Base-by-base conservation (phyloP, 2,113 vertebrate species). In the Passer montanus region DNA sequence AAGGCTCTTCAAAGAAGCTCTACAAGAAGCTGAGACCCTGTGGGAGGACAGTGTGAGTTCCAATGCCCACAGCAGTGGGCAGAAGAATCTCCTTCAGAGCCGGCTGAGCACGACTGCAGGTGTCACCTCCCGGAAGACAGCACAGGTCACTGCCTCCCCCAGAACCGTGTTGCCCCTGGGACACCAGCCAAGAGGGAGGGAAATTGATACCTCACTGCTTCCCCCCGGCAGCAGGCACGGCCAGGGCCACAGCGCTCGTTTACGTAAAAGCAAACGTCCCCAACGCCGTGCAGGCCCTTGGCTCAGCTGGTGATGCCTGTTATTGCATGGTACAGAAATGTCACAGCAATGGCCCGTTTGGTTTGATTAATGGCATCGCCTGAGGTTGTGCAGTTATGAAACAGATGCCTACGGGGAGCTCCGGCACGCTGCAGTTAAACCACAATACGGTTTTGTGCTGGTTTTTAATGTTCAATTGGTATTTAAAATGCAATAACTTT, bases 401-500 rank as follows among this genome's bases (percentile, higher is more conserved):
- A 95, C 93, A 97, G 86, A 93, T 94, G 95, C 94, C 95, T 86
- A 92, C 16, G 0, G 96, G 96, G 96, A 96, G 90, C 94, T 94
- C 85, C 58, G 13, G 93, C 93, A 75, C 6, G 22, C 95, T 96
- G 95, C 93, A 94, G 96, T 96, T 97, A 96, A 97, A 96, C 94
- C 94, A 96, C 95, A 97, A 75, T 91, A 94, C 15, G 64, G 96
- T 90, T 97, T 91, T 89, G 80, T 78, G 93, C 94, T 97, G 93
- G 90, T 96, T 96, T 94, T 93, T 94, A 94, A 94, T 96, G 93
- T 95, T 93, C 96, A 96, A 90, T 96, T 86, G 93, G 94, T 93
- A 95, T 96, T 96, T 96, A 96, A 96, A 95, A 96, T 68, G 93
- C 96, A 96, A n/a, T 96, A 96, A 96, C 94, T 96, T 95, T 87